Conservation (phyloP, 2,797 vertebrate species). For the Antrozous pallidus region DNA sequence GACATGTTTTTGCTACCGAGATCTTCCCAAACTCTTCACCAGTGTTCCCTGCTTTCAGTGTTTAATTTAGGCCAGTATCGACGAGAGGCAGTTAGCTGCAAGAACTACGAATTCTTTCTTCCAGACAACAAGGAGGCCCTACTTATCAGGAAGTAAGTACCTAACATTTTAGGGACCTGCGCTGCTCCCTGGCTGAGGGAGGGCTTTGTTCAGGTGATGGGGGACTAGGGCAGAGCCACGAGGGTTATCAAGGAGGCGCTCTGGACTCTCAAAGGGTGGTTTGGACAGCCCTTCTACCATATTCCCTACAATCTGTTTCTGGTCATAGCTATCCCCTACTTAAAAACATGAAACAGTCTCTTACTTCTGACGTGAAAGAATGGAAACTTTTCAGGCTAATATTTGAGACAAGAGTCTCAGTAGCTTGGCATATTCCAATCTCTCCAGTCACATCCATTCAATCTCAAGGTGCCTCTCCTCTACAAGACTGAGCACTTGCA, state of each 20-base stretch:
- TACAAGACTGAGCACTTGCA: neutral
- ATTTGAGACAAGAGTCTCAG: neutral
- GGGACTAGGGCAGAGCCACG: neutral
- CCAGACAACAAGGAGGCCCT: constrained; percentile 91
- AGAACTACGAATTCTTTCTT: constrained; percentile 92
- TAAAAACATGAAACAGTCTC: constrained; percentile 17
- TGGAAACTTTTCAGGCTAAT: neutral
- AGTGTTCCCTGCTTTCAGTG: constrained; percentile 80
- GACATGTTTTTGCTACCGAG: neutral
- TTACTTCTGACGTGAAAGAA: neutral
- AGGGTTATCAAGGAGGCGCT: neutral
- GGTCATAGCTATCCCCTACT: neutral
- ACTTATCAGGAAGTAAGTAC: constrained; percentile 89
- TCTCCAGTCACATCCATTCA: constrained; percentile 4
- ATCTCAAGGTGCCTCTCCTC: neutral
- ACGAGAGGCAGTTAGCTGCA: constrained; percentile 90
- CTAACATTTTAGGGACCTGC: neutral
- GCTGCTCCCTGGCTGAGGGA: neutral
- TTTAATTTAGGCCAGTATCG: constrained; percentile 95
- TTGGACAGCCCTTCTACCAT: neutral
- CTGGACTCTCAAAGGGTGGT: neutral
- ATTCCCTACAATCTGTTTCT: neutral
- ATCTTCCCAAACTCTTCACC: constrained; percentile 50
- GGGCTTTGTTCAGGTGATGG: neutral
- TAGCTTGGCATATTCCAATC: neutral